Evolutionary conservation across 2,113 vertebrate species (phyloP).

Genomic region (Calidris pygmaea): DNA sequence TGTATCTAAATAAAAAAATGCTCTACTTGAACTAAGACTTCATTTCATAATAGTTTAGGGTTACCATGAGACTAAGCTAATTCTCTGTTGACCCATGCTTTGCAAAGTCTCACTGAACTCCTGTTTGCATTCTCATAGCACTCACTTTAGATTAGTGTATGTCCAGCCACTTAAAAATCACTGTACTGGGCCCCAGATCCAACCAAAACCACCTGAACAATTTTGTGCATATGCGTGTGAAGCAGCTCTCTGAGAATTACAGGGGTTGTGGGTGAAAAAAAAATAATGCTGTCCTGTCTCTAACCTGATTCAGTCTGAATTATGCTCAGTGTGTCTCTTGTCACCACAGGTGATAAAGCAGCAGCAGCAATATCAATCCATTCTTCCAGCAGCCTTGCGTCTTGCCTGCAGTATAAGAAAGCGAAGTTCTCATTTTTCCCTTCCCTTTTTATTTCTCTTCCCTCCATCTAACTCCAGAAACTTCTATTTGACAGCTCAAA

Average conservation of each 20-base stretch:
- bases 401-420: not conserved
- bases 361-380: not conserved
- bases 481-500: slow-evolving; percentile 33
- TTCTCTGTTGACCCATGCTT: not conserved
- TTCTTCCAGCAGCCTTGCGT: not conserved
- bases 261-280: not conserved
- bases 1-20: not conserved
- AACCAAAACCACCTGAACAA: not conserved
- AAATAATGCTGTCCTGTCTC: not conserved
- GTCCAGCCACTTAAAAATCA: not conserved
- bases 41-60: not conserved
- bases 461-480: slow-evolving; percentile 36
- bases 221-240: not conserved
- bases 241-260: not conserved
- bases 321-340: not conserved
- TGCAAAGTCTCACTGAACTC: not conserved
- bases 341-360: slow-evolving; percentile 8
- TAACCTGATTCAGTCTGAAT: slow-evolving; percentile 3
- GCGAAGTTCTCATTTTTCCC: not conserved
- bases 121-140: not conserved
- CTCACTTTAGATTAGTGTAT: not conserved
- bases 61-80: not conserved
- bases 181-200: not conserved
- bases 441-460: not conserved
- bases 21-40: not conserved